Evolutionary conservation across 2,113 vertebrate genomes (phyloP).

Genomic region (Carassius carassius): DNA sequence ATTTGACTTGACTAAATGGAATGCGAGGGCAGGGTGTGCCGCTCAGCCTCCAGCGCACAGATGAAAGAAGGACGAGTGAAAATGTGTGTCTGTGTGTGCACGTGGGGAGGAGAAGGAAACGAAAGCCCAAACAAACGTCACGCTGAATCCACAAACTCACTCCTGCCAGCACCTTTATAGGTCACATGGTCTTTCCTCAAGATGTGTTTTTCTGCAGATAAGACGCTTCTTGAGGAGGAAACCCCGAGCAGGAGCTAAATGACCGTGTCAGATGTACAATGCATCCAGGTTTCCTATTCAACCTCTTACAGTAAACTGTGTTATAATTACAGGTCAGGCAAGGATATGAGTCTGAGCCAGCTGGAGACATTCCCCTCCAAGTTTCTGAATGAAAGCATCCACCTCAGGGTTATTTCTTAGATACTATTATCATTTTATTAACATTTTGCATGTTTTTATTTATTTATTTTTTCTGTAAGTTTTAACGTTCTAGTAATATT

Average conservation of each 20-base stretch:
- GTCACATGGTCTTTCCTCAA: slow-evolving; percentile 40
- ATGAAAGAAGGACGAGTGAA: slow-evolving; percentile 38
- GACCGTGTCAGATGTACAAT: slow-evolving; percentile 11
- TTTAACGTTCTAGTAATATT: too few relatives aligned
- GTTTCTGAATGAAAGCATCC: not conserved
- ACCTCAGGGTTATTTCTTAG: not conserved
- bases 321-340: slow-evolving; percentile 6
- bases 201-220: slow-evolving; percentile 50
- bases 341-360: not conserved
- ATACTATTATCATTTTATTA: not conserved
- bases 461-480: not conserved
- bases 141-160: slow-evolving; percentile 38
- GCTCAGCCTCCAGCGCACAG: slow-evolving; percentile 36
- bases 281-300: not conserved
- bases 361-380: slow-evolving; percentile 25
- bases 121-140: slow-evolving; percentile 37
- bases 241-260: slow-evolving; percentile 13
- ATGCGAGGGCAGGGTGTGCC: slow-evolving; percentile 46
- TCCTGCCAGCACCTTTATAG: slow-evolving; percentile 24
- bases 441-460: not conserved
- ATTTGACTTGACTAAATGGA: slow-evolving; percentile 43
- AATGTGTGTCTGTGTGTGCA: not conserved
- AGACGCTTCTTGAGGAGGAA: slow-evolving; percentile 34
- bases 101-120: slow-evolving; percentile 35
- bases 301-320: not conserved